These are phyloP conservation scores for Pimephales promelas DNA, from an alignment of 2,113 vertebrate species.

Conservation along the genomic window DNA sequence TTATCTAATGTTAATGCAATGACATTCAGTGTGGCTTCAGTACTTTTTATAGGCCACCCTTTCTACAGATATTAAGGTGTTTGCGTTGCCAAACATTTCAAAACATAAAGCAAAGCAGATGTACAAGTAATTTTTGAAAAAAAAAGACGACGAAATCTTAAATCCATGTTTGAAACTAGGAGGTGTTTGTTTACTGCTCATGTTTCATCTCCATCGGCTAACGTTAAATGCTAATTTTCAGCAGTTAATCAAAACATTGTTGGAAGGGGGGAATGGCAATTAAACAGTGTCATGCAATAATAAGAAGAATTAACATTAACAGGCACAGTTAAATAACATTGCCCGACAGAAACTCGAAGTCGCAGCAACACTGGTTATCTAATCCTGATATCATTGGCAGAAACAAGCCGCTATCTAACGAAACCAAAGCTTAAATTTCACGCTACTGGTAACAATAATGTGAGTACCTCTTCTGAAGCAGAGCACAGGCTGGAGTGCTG, in stretches of 20 bases:
- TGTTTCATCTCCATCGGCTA: background rate
- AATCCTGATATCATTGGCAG: background rate
- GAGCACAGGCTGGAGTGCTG: conserved; percentile 61
- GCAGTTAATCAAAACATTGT: background rate
- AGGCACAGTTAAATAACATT: background rate
- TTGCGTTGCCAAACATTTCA: background rate
- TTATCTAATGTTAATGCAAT: background rate
- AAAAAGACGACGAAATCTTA: background rate
- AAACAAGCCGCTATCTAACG: background rate
- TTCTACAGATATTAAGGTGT: background rate
- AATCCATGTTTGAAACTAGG: too few species aligned
- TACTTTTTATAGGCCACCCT: background rate
- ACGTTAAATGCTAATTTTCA: background rate
- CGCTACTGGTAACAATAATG: background rate
- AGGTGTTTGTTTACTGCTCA: background rate
- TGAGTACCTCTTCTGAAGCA: conserved; percentile 74
- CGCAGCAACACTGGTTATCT: background rate
- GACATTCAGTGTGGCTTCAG: background rate
- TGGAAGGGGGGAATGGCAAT: background rate
- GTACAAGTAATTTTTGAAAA: background rate
- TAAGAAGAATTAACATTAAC: background rate
- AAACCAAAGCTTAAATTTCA: background rate
- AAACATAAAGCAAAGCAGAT: too few species aligned
- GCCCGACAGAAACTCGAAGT: background rate
- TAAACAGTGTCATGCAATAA: background rate